Evolutionary conservation across 2,113 vertebrate species (phyloP), one percentile per base, ranked within the genome.

Genomic region (Alexandromys fortis): DNA sequence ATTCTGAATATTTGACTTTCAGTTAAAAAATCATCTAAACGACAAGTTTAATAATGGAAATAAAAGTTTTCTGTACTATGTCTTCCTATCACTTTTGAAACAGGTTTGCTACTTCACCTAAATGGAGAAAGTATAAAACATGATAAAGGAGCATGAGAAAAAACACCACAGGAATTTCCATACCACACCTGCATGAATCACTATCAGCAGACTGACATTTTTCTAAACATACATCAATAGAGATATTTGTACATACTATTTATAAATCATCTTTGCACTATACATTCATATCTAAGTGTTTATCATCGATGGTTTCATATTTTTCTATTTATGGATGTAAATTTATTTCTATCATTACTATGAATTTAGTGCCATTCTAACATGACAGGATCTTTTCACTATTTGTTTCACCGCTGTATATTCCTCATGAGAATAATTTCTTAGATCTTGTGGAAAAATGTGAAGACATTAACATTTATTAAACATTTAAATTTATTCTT

Each of bases 361-460:
- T 83, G 35, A 68, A 30, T 73, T 79, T 78, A 95, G 17, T 91
- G 28, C 75, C 68, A 70, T n/a, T 89, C 8, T 10, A 65, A 16
- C 58, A 70, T 5, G 30, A 79, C 1, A 52, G 16, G 63, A 68
- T 30, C 55, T 89, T 93, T 87, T 81, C 77, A 85, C 11, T 14
- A 86, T 86, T 96, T 89, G 38, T 94, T 94, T 94, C 45, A 93
- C 63, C 72, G 12, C 70, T 52, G 42, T 42, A 52, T 77, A 16
- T 58, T 91, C 88, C 63, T 77, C 35, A 94, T 63, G 63, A 86
- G 58, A 94, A 68, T 85, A 88, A 68, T 86, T 75, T 91, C 19
- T 86, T 92, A 49, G 49, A 35, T 9, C 4, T 89, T 91, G 79
- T 16, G 58, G 73, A 22, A 75, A 90, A 96, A 70, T 88, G 70